Evolutionary conservation across 2,113 vertebrate genomes (phyloP).

Genomic region (Sialia sialis): DNA sequence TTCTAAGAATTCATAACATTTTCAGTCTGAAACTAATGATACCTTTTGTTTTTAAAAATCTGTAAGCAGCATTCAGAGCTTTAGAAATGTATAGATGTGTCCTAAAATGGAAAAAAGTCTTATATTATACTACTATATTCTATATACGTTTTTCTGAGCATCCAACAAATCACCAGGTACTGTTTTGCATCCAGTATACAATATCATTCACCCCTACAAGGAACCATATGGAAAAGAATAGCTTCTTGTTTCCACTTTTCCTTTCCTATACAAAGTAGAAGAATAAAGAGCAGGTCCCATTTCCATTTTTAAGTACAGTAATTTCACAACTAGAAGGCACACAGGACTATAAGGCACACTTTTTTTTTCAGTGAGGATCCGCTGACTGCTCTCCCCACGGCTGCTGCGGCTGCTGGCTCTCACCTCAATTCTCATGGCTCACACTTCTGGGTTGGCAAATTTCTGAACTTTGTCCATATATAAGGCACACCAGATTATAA

Average conservation of each 20-base stretch:
- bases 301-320: not conserved
- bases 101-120: not conserved
- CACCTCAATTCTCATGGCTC: no score
- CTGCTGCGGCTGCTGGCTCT: no score
- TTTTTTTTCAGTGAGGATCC: no score
- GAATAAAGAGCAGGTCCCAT: not conserved
- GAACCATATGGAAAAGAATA: not conserved
- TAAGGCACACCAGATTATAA: no score
- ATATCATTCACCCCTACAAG: not conserved
- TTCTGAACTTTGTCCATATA: no score
- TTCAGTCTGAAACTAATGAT: not conserved
- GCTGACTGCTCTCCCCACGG: no score
- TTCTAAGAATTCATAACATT: not conserved
- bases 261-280: not conserved
- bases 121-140: not conserved
- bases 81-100: not conserved
- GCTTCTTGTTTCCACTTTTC: not conserved
- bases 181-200: not conserved
- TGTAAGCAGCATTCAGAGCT: not conserved
- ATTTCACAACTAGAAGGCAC: no score
- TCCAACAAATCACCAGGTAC: not conserved
- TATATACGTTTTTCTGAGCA: not conserved
- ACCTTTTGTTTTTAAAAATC: not conserved
- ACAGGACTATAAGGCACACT: no score
- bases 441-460: no score